These are phyloP conservation scores for Cynocephalus volans DNA, from an alignment of 2,113 vertebrate species.

Conservation along the genomic window DNA sequence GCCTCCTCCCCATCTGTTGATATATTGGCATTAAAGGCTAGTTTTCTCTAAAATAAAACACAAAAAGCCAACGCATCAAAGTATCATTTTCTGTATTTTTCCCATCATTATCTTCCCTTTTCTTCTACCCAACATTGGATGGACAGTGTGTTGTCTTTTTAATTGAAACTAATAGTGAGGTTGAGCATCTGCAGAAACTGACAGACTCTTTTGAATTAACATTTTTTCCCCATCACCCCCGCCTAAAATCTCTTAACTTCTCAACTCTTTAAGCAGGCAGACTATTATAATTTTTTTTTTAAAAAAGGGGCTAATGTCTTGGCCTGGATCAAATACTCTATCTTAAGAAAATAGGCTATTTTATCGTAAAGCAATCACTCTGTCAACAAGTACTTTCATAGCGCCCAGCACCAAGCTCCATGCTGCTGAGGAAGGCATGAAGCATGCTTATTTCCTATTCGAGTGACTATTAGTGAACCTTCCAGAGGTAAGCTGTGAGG, in stretches of 20 bases:
- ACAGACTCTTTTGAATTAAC: neutral
- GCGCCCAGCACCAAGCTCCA: neutral
- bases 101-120: neutral
- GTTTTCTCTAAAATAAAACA: slow-evolving; percentile 1
- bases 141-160: neutral
- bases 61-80: neutral
- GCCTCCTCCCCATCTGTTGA: neutral
- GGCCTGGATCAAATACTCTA: neutral
- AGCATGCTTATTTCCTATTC: neutral
- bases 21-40: neutral
- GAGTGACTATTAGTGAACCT: slow-evolving; percentile 39
- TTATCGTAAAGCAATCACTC: neutral
- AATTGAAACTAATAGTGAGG: neutral
- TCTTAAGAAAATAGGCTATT: neutral
- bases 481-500: slow-evolving; percentile 39
- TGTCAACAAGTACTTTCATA: neutral
- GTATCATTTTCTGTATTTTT: neutral
- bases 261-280: neutral
- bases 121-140: neutral
- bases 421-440: neutral
- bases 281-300: neutral
- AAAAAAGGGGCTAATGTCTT: neutral
- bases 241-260: slow-evolving; percentile 9
- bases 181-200: slow-evolving; percentile 38
- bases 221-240: neutral